Evolutionary conservation across 2,113 vertebrate genomes (phyloP).

Genomic region (Chascanopsetta lugubris): DNA sequence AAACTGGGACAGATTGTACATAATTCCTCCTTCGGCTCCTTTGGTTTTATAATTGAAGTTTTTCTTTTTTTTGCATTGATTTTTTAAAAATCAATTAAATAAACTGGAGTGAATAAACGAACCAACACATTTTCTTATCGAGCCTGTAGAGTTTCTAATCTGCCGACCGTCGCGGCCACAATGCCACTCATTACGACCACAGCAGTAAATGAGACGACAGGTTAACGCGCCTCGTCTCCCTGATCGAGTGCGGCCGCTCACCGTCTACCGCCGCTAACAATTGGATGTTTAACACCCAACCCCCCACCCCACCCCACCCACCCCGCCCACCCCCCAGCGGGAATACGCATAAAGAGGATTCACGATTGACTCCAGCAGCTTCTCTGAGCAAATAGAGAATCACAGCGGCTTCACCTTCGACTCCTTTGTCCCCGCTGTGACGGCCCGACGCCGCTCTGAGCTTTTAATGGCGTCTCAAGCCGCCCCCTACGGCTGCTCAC

Average conservation of each 20-base stretch:
- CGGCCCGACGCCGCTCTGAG: background rate
- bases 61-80: no score
- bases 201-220: conserved; percentile 32
- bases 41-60: no score
- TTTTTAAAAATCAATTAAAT: no score
- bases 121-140: background rate
- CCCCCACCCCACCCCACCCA: no score
- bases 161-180: background rate
- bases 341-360: conserved; percentile 14
- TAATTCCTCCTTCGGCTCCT: no score
- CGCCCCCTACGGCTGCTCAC: background rate
- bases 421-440: conserved; percentile 8
- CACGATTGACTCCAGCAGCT: conserved; percentile 24
- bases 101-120: no score
- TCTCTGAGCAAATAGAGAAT: conserved; percentile 30
- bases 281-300: background rate
- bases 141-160: background rate
- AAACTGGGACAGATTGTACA: no score
- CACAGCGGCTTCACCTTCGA: conserved; percentile 11
- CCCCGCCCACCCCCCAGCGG: no score
- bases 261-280: background rate
- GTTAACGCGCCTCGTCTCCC: conserved; percentile 8
- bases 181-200: conserved; percentile 13
- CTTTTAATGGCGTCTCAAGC: conserved; percentile 15
- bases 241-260: conserved; percentile 24